phyloP scores from a whole-genome alignment of 23 tunicate species.

The Pegea sp. region DNA sequence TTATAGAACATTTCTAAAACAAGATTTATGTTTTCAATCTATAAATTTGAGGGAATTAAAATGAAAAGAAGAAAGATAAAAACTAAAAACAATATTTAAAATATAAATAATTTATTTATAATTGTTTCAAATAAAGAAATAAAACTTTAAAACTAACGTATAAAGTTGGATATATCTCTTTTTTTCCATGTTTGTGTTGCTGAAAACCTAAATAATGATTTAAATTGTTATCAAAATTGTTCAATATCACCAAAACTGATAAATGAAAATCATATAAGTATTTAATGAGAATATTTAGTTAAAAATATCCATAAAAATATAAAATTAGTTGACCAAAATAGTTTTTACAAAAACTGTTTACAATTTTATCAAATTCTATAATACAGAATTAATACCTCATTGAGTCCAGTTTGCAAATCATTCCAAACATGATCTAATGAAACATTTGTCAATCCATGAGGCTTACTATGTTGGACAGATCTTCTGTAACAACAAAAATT shows the following conservation, averaged over 20 bases:
- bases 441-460: constrained; percentile 40
- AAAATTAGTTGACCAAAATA: not conserved
- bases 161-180: constrained; percentile 71
- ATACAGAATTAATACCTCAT: no score
- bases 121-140: not conserved
- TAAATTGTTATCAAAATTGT: not conserved
- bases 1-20: no score
- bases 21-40: not conserved
- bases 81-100: not conserved
- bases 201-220: constrained; percentile 24
- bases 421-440: constrained; percentile 84
- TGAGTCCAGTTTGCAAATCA: constrained; percentile 72
- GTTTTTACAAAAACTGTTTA: no score
- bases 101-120: not conserved
- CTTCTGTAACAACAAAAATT: no score
- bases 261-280: not conserved
- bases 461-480: no score
- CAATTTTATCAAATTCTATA: no score
- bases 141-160: constrained; percentile 28
- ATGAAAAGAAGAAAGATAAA: not conserved
- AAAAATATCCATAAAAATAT: not conserved
- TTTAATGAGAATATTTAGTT: not conserved
- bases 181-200: constrained; percentile 54
- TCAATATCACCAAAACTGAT: constrained; percentile 1
- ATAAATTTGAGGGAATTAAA: not conserved